A percentile compares a stretch with the other conserved stretches of the same genome.
Evolutionary conservation across 2,113 vertebrate species (phyloP).

Genomic region (Coracopsis vasa): DNA sequence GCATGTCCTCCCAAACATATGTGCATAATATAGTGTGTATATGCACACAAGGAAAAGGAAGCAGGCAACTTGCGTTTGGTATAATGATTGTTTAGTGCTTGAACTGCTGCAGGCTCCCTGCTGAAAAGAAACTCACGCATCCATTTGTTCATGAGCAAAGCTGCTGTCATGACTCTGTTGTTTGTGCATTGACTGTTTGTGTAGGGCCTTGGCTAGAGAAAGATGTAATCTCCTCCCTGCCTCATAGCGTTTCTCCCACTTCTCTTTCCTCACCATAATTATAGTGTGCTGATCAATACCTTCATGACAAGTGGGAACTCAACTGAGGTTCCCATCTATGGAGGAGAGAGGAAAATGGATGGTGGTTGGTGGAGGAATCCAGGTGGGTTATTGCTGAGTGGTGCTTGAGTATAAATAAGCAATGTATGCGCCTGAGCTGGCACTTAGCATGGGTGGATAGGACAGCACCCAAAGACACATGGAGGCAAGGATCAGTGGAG

Average conservation of each 20-base stretch:
- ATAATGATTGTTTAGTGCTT: neutral
- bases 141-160: neutral
- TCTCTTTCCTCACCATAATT: neutral
- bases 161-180: neutral
- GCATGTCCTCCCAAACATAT: neutral
- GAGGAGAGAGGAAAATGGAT: neutral
- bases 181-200: neutral
- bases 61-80: neutral
- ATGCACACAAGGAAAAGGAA: slow-evolving; percentile 1
- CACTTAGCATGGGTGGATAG: neutral
- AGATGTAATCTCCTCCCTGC: neutral
- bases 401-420: neutral
- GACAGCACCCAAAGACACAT: neutral
- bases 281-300: neutral
- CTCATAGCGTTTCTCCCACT: neutral
- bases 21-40: neutral
- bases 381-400: neutral
- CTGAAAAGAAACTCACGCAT: neutral
- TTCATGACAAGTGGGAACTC: neutral
- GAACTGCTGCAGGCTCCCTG: neutral
- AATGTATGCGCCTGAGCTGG: neutral
- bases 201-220: neutral
- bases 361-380: neutral
- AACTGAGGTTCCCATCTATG: neutral
- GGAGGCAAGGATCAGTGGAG: neutral